Evolutionary conservation across 2,888 invertebrate species (phyloP).

Genomic region (Achlya flavicornis): DNA sequence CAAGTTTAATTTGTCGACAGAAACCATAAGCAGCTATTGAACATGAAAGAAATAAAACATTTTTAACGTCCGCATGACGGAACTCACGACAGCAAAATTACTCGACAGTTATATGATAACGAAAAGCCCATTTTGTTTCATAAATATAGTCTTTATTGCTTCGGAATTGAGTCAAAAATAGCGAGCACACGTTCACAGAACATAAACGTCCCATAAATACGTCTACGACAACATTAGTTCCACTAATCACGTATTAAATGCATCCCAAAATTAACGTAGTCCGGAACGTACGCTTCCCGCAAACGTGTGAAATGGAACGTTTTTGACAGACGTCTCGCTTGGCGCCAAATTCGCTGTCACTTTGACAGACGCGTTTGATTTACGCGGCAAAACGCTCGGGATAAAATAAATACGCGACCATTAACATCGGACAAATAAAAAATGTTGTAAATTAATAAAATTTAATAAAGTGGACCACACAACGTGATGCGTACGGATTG

Average conservation of each 20-base stretch:
- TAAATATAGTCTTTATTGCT: constrained; percentile 35
- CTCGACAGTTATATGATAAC: constrained; percentile 37
- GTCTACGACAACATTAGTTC: constrained; percentile 54
- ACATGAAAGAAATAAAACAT: constrained; percentile 19
- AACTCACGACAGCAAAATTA: constrained; percentile 35
- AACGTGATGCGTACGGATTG: constrained; percentile 48
- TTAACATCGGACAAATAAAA: constrained; percentile 53
- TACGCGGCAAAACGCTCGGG: constrained; percentile 53
- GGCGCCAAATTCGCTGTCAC: constrained; percentile 73
- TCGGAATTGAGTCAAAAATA: constrained; percentile 41
- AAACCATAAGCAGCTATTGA: constrained; percentile 30
- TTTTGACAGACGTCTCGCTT: constrained; percentile 45
- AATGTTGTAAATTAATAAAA: constrained; percentile 63
- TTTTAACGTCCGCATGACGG: constrained; percentile 18
- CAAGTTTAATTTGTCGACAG: constrained; percentile 31
- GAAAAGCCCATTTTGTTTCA: constrained; percentile 26
- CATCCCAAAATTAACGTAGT: constrained; percentile 47
- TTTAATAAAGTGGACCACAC: constrained; percentile 66
- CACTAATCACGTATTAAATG: constrained; percentile 62
- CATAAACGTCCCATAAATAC: constrained; percentile 57
- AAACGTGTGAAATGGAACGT: constrained; percentile 47
- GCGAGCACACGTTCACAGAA: constrained; percentile 33
- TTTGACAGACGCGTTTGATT: constrained; percentile 64
- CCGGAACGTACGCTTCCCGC: constrained; percentile 20
- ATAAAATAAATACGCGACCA: constrained; percentile 59